Evolutionary conservation across 2,797 vertebrate genomes (phyloP), one percentile per base, ranked within the genome.

Genomic region (Rhinatrema bivittatum): DNA sequence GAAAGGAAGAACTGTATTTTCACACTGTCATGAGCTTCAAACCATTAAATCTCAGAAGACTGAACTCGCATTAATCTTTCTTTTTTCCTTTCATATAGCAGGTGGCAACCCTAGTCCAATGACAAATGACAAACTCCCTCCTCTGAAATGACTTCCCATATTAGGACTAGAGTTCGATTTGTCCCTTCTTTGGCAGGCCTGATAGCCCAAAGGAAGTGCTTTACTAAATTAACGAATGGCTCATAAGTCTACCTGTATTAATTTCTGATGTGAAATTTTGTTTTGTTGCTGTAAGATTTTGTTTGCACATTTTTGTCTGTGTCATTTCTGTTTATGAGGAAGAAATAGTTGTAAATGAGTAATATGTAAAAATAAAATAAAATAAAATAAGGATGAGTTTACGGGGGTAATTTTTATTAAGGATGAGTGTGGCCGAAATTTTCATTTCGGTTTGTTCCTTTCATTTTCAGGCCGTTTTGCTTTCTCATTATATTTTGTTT

Each of bases 101-200:
- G 47, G 34, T 50, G 33, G 47, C 34, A 37, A 32, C 25, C 33
- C 21, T 16, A 37, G 25, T 21, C 29, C 29, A 19, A 19, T 43
- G 47, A 50, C 39, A 42, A 50, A 50, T 33, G 24, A 33, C 39
- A 50, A 32, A 26, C 29, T 33, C 37, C 43, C 39, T 43, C 34
- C 34, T 50, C 24, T 29, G 50, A 43, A 50, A 42, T 43, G 20
- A 43, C 47, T 50, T 50, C 39, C 37, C 27, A 43, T 25, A 38
- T 34, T 37, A 39, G 13, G 33, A 42, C 39, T 46, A 27, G 39
- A 43, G 39, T 39, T 50, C 34, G 22, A 38, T 19, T 16, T 37
- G 34, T 38, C 34, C 50, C 29, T 37, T 35, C 43, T 50, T 50
- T 43, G 39, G 29, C 28, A 33, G 39, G 28, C 34, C 22, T 37